Evolutionary conservation across 2,113 vertebrate genomes (phyloP), one percentile per base, ranked within the genome.

Genomic region (Tetraodon nigroviridis): DNA sequence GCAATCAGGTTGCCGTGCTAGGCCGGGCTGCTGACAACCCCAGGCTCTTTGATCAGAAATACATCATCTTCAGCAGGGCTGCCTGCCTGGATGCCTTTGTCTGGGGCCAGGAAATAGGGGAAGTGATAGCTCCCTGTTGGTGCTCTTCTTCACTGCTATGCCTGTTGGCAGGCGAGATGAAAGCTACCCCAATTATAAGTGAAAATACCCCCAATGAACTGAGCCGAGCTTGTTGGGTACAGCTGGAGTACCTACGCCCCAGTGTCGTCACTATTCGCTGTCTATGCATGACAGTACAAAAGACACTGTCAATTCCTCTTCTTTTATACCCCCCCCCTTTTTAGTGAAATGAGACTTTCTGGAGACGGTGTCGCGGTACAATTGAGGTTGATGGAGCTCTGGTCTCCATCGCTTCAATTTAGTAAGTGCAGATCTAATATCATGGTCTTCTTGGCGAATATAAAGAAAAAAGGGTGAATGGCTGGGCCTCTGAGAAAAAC

Each of bases 31-130:
- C 88, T 92, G 92, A 90, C 87, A 91, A 91, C 83, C 82, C 71
- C 75, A 79, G 90, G 89, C 74, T 91, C 94, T 95, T 95, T 94
- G 92, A 92, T 93, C 92, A 93, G 82, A 90, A 89, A 91, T 83
- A 89, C 89, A 87, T 92, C 92, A 92, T 91, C 88, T 89, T 89
- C 90, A 90, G 88, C 88, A 90, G 87, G 44, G 79, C 86, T 75
- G 81, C 75, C 66, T 84, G 86, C 82, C 77, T 85, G 82, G 84
- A 80, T 89, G 89, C 87, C 90, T 94, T 93, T 93, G 92, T 95
- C 89, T 94, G 90, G 89, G 91, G 88, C 84, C 90, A 79, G 90
- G 92, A 95, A 95, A 93, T 88, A 84, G 92, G 90, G 83, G 83
- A 89, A 89, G 84, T 90, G 92, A 92, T 89, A 89, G 89, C 86